These are phyloP conservation scores for Drosophila kikkawai DNA, from an alignment of 1,140 invertebrate species.

Conservation along the genomic window DNA sequence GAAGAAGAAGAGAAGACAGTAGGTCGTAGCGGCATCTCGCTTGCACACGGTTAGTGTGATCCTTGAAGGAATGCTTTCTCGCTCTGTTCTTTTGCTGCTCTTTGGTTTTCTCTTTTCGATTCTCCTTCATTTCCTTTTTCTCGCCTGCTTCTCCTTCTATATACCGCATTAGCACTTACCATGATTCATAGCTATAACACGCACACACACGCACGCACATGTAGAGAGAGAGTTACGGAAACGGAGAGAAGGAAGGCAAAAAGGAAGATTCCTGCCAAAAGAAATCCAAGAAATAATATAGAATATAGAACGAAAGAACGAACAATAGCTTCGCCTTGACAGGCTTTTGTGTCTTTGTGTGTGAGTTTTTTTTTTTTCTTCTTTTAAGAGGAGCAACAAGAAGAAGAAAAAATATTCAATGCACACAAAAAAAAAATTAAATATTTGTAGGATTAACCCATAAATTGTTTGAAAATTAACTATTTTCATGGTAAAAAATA, in stretches of 20 bases:
- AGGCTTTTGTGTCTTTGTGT: slow-evolving; percentile 46
- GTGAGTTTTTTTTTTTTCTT: neutral
- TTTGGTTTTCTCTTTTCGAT: slow-evolving; percentile 16
- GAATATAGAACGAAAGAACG: slow-evolving; percentile 24
- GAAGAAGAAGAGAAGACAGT: slow-evolving; percentile 55
- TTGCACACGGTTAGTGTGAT: slow-evolving; percentile 28
- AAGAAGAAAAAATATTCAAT: neutral
- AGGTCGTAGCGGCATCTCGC: slow-evolving; percentile 34
- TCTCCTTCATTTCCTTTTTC: slow-evolving; percentile 2
- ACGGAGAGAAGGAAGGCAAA: slow-evolving; percentile 18
- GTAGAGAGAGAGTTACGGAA: slow-evolving; percentile 3
- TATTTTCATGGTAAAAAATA: neutral
- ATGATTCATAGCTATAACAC: slow-evolving; percentile 74
- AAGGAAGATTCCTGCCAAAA: slow-evolving; percentile 8
- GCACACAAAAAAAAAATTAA: neutral
- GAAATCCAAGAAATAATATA: slow-evolving; percentile 20
- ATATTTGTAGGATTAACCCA: neutral
- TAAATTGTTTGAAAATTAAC: neutral
- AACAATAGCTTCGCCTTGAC: slow-evolving; percentile 44
- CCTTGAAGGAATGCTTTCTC: slow-evolving; percentile 44
- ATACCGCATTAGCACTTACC: slow-evolving; percentile 62
- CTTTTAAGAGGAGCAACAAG: neutral
- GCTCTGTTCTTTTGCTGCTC: slow-evolving; percentile 37
- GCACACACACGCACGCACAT: neutral
- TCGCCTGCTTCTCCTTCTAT: slow-evolving; percentile 18